Base-by-base conservation (phyloP, 2,888 invertebrate genomes). In the Athrips mouffetella region DNA sequence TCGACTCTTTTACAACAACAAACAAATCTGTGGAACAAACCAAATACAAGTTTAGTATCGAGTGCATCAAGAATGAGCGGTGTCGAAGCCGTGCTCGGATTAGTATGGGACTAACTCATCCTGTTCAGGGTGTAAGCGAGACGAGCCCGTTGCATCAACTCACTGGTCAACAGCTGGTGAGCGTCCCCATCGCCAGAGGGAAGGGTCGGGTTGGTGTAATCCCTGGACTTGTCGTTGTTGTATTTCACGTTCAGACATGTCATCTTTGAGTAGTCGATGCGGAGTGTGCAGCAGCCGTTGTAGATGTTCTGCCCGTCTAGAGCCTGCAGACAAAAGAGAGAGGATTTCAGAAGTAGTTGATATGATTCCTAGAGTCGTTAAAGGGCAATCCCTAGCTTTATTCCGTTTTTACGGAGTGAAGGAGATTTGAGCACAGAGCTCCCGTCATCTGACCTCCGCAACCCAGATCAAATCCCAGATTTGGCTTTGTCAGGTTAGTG, bases 171-270 rank as follows among this genome's bases (percentile, higher is more conserved):
- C 70, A 91, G 89, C 65, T 91, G 89, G 69, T 91, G 91, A 46
- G 86, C 80, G 57, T 91, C 91, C 18, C 90, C 91, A 63, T 99
- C 98, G 45, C 99, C 99, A 47, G 97, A 96, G 4, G 99, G 99
- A 78, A 99, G 92, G 78, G 94, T 95, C 46, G 99, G 99, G 89
- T 99, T 99, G 67, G 99, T 99, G 91, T 98, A 99, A 90, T 99
- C 99, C 54, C 99, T 92, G 54, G 98, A 98, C 90, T 99, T 99
- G 91, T 99, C 99, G 89, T 99, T 99, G 91, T 99, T 99, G 91
- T 98, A 99, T 86, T 98, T 98, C 65, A 99, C 99, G 89, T 99
- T 99, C 70, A 99, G 91, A 67, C 96, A 97, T 68, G 96, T 95
- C 92, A 99, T 93, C 90, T 99, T 99, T 68, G 98, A 98, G 91